Percentiles rank a stretch among this genome's conserved stretches.
Conservation (phyloP, 2,797 vertebrate species). For the Poeciliopsis presidionis region DNA sequence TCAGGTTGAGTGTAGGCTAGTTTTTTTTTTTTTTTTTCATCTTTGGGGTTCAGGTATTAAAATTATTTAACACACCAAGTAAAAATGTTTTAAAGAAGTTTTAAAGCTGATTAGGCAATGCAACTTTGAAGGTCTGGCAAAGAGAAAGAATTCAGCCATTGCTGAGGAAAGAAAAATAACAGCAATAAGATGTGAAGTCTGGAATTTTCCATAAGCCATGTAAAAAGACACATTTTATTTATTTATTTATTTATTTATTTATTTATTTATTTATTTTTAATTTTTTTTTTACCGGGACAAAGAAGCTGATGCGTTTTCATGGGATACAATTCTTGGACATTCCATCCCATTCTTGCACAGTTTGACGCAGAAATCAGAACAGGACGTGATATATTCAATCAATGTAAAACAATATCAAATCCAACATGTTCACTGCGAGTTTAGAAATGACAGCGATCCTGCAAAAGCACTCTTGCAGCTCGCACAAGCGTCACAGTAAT, state of each 20-base stretch:
- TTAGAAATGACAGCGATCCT: background rate
- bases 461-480: background rate
- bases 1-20: too few relatives aligned
- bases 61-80: background rate
- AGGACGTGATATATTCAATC: background rate
- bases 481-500: background rate
- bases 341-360: background rate
- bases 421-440: background rate
- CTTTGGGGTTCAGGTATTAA: too few relatives aligned
- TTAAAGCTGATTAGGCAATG: background rate
- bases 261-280: background rate
- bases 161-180: background rate
- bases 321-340: background rate
- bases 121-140: background rate
- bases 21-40: too few relatives aligned
- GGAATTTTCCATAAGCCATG: background rate
- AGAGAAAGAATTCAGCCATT: background rate
- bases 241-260: too few relatives aligned
- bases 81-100: background rate
- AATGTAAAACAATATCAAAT: background rate
- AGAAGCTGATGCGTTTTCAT: background rate
- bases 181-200: background rate
- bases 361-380: background rate
- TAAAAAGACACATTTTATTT: background rate
- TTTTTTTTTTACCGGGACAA: background rate